These are phyloP conservation scores for Eupristina koningsbergeri DNA, from an alignment of 1,140 invertebrate species.

Conservation along the genomic window DNA sequence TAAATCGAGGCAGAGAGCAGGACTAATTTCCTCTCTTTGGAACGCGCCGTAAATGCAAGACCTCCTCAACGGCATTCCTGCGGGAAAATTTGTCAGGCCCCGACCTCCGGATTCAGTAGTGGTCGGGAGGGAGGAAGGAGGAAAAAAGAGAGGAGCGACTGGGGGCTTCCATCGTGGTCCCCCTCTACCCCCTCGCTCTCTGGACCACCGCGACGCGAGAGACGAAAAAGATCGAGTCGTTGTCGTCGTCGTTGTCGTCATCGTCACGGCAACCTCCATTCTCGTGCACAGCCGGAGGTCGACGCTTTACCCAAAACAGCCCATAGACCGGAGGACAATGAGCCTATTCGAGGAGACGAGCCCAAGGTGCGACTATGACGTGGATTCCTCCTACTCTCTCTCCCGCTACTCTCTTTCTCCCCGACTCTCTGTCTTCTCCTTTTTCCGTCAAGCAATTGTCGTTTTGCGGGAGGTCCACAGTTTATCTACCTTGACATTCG, in stretches of 20 bases:
- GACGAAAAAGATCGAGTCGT: conserved; percentile 27
- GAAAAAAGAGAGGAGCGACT: conserved; percentile 14
- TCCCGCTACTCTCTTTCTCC: not conserved
- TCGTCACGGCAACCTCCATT: conserved; percentile 22
- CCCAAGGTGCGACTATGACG: conserved; percentile 8
- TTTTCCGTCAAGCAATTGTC: not conserved
- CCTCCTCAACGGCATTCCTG: not conserved
- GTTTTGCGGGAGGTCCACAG: not conserved
- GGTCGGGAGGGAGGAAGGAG: not conserved
- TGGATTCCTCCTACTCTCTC: not conserved
- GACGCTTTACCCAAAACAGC: conserved; percentile 55
- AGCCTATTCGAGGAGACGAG: conserved; percentile 47
- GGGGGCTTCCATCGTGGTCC: conserved; percentile 22
- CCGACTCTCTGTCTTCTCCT: no score
- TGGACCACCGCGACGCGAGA: conserved; percentile 45
- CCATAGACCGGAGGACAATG: conserved; percentile 57
- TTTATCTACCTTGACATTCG: no score
- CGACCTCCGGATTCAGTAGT: no score
- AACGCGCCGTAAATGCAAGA: not conserved
- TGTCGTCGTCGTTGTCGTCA: not conserved
- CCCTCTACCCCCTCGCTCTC: not conserved
- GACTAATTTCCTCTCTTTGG: not conserved
- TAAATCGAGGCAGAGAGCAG: not conserved
- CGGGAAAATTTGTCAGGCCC: conserved; percentile 30
- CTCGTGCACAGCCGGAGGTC: conserved; percentile 51